Base-by-base conservation (phyloP, 2,797 vertebrate species). In the Phalloptychus januarius region DNA sequence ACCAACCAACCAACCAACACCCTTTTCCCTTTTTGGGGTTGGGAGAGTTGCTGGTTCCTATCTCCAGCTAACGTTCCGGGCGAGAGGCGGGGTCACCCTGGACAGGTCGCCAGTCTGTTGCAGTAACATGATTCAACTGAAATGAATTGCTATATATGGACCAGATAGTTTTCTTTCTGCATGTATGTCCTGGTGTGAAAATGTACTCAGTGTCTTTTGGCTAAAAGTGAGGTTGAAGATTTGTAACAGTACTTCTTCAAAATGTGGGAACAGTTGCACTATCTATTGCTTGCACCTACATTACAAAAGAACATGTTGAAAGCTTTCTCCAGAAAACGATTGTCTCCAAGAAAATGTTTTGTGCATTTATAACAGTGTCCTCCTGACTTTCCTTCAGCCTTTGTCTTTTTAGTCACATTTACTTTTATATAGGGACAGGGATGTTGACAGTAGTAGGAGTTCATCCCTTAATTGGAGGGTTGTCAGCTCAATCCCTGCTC, bases 211-310 rank as follows among this genome's bases (percentile, higher is more conserved):
- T 4, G 1, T 70, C 11, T 42, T 69, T 20, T 50, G n/a, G 75
- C 44, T 74, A 63, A 28, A 44, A 23, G 36, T 16, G 4, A 63
- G 56, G 18, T 4, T 46, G 12, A 6, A 18, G 15, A 71, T 56
- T 73, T 83, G 38, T 71, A 58, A 71, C 71, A 81, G 11, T n/a
- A 86, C 80, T 89, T 88, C 83, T 85, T 65, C 38, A 85, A 83
- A 75, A 42, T 83, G 71, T 63, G 76, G 40, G 6, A 46, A 69
- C 2, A 44, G 54, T 83, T 85, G 69, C 82, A 63, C 18, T 25
- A 40, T 20, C 8, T 36, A 2, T 73, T 61, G 0, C 0, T 20
- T 71, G 74, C n/a, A 33, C 44, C 79, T 67, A 13, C 54, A 36
- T 79, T 79, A 23, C 75, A 80, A 74, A 69, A 48, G n/a, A 69